Evolutionary conservation across 2,113 vertebrate genomes (phyloP), one percentile per base, ranked within the genome.

Genomic region (Macheiramphus alcinus): DNA sequence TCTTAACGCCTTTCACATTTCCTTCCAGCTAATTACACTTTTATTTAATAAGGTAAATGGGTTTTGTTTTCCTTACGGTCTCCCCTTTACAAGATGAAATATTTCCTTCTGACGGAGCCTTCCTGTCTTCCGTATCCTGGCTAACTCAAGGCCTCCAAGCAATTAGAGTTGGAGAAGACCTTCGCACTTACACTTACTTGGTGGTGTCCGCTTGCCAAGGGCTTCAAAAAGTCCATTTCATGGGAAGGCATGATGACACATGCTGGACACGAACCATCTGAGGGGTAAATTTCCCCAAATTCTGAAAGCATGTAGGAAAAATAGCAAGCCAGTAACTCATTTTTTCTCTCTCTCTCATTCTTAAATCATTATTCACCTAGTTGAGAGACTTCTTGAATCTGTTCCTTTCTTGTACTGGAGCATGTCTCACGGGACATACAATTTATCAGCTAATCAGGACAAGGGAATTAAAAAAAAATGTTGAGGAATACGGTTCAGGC

Each of bases 21-120:
- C 71, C 89, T 80, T 73, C 86, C 72, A 79, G 91, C 91, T 93
- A 95, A 94, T 90, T 93, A 90, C 34, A 16, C 26, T 80, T 89
- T 63, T 29, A 8, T 86, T 94, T 59, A 79, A 84, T 66, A 62
- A 93, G 78, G 91, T 63, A 34, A 83, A 22, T 9, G 63, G 7
- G 1, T 48, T 82, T 53, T 43, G 78, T 67, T 87, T 84, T 75
- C 79, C 40, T 62, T 86, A 56, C 0, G 0, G 2, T 48, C 50
- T 71, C 76, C n/a, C 22, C 32, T 75, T 47, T 17, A 16, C 10
- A 40, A 52, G 71, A 67, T 55, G 65, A 90, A 75, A 53, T 26
- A 43, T 80, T 80, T 73, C 81, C 88, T 73, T 47, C 72, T 63
- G 79, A 70, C 3, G 14, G 93, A 90, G 48, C 88, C 59, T 73